Conservation (phyloP, 2,888 invertebrate species). For the Cephonodes hylas region DNA sequence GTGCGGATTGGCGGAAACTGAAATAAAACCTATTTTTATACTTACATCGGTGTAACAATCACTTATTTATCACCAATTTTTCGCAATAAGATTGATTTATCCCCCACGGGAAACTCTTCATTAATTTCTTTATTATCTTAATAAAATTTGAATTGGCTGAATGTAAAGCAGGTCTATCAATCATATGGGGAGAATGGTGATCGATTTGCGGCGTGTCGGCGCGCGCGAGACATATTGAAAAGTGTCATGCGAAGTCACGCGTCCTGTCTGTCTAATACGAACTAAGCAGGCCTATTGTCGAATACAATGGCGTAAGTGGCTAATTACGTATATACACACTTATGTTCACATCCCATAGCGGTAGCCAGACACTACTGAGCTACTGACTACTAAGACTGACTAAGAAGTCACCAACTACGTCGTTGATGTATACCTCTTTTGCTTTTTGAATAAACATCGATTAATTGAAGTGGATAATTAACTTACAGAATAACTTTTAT, state of each 20-base stretch:
- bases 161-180: constrained; percentile 46
- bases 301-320: background rate
- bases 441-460: too few relatives aligned
- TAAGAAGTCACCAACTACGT: too few relatives aligned
- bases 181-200: constrained; percentile 38
- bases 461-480: too few relatives aligned
- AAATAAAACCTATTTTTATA: background rate
- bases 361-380: too few relatives aligned
- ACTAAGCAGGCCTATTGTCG: background rate
- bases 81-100: background rate
- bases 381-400: too few relatives aligned
- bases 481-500: too few relatives aligned
- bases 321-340: too few relatives aligned
- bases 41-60: too few relatives aligned
- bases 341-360: too few relatives aligned
- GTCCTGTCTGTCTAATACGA: constrained; percentile 29
- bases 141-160: constrained; percentile 31
- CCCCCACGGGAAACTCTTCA: background rate
- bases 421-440: too few relatives aligned
- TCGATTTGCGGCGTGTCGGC: constrained; percentile 41
- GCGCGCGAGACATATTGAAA: constrained; percentile 39
- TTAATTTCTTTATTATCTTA: background rate
- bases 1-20: too few relatives aligned
- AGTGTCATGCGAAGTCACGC: constrained; percentile 53
- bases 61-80: too few relatives aligned